Evolutionary conservation across 2,797 vertebrate genomes (phyloP), one percentile per base, ranked within the genome.

Genomic region (Trichosurus vulpecula): DNA sequence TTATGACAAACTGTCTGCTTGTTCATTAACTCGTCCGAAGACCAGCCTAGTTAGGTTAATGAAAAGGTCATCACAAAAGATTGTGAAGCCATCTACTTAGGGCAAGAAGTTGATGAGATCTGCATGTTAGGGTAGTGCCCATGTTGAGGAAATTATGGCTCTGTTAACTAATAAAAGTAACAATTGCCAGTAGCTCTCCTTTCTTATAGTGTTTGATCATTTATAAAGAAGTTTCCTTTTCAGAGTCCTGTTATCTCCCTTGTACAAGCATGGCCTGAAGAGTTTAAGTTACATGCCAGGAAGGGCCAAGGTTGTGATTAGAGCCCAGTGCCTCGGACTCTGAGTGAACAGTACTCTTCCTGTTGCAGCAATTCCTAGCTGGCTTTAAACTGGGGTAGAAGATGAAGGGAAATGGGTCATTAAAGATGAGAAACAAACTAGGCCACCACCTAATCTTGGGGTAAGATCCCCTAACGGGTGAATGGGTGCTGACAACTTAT

Each of bases 341-440:
- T 11, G 6, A 41, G 19, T 81, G 8, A 16, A 27, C 2, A 27
- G 0, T 87, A 81, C 2, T 81, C 25, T 81, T 25, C 22, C 47
- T 47, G 41, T 51, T 87, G n/a, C 74, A 87, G 8, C 41, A 87
- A 51, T 87, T 87, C 9, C 41, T 87, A 87, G 41, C 10, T 25
- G 22, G 22, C 41, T 81, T 47, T 81, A 81, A 53, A 92, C 98
- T 98, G 98, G 98, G 98, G 97, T 98, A 98, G 98, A 94, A 95
- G 97, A 89, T 52, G 74, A 66, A 90, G 91, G 91, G 90, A 91
- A 47, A 27, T 47, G 41, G 22, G 8, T 47, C 0, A 11, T 47
- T 81, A 81, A 25, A 47, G 57, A 51, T 57, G 52, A 91, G 30
- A 47, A 57, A 96, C 12, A 5, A 90, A 54, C 27, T 2, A 91